Base-by-base conservation (phyloP, 1,140 invertebrate species). In the Periplaneta americana region DNA sequence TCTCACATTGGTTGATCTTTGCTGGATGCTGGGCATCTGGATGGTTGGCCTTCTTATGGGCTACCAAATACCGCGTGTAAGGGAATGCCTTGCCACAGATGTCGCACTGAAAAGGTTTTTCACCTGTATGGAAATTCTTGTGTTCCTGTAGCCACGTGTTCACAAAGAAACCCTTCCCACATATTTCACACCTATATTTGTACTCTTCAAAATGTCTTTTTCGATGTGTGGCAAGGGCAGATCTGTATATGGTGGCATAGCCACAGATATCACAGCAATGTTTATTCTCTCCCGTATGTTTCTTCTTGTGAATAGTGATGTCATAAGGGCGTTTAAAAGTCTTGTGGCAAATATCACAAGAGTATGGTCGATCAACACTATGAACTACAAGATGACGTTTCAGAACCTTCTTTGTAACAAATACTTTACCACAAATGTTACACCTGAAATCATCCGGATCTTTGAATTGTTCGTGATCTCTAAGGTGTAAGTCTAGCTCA, bases 101-200 rank as follows among this genome's bases (percentile, higher is more conserved):
- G 15, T 87, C 85, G 79, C 92, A 93, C 2, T 87, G 88, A 66
- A 86, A 91, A 31, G 91, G 88, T 88, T 89, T 86, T 86, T 90
- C 84, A 39, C 92, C 89, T 8, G 92, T 87, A 81, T 92, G 92
- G 74, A 91, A 91, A 13, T 90, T 86, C 84, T 90, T 90, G 80
- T 92, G 92, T 37, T 91, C 88, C 82, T 91, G 92, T 13, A 92
- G 84, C 84, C 92, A 91, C 36, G 91, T 89, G 36, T 90, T 90
- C 83, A 88, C 89, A 3, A 88, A 85, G 39, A 91, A 92, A 0
- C 89, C 88, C 82, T 90, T 91, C 48, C 90, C 86, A 78, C 89
- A 90, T 10, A 91, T 88, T 75, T 92, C 91, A 84, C 93, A 94
- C 4, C 89, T 89, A 82, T 91, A 93, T 0, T 91, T 91, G 79